phyloP scores from a whole-genome alignment of 2,113 vertebrate species.

The Rhodinocichla rosea region DNA sequence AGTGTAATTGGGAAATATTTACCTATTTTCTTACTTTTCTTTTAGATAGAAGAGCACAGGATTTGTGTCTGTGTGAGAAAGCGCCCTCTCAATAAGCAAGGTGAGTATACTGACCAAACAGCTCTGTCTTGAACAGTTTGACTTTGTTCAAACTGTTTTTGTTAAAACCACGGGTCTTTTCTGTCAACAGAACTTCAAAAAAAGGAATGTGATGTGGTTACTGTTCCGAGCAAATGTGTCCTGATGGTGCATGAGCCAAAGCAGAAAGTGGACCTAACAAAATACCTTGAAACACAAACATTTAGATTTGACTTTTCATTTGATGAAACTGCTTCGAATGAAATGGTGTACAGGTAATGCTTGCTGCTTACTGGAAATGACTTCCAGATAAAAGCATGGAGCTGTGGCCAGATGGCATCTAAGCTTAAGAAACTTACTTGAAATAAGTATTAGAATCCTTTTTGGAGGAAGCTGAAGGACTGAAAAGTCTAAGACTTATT shows the following conservation, averaged over 20 bases:
- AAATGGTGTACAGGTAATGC: constrained; percentile 90
- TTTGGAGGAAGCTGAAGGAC: background rate
- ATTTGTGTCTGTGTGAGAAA: constrained; percentile 97
- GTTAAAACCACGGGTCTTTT: background rate
- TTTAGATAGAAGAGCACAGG: constrained; percentile 83
- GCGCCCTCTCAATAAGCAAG: constrained; percentile 91
- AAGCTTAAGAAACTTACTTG: background rate
- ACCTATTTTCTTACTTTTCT: background rate
- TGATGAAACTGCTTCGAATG: constrained; percentile 86
- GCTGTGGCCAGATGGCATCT: background rate
- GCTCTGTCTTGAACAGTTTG: background rate
- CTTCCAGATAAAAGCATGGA: background rate
- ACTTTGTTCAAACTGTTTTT: background rate
- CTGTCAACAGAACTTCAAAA: constrained; percentile 78
- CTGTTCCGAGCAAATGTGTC: constrained; percentile 84
- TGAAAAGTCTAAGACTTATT: background rate
- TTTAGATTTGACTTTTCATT: constrained; percentile 96
- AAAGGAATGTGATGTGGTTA: constrained; percentile 94
- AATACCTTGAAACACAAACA: constrained; percentile 91
- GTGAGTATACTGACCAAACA: constrained; percentile 48
- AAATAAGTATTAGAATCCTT: background rate
- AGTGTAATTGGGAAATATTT: background rate
- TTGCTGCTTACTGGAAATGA: background rate
- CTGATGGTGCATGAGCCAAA: constrained; percentile 94
- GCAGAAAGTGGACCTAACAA: constrained; percentile 95